Conservation (phyloP, 2,888 invertebrate species). For the Drosophila barbarae region DNA sequence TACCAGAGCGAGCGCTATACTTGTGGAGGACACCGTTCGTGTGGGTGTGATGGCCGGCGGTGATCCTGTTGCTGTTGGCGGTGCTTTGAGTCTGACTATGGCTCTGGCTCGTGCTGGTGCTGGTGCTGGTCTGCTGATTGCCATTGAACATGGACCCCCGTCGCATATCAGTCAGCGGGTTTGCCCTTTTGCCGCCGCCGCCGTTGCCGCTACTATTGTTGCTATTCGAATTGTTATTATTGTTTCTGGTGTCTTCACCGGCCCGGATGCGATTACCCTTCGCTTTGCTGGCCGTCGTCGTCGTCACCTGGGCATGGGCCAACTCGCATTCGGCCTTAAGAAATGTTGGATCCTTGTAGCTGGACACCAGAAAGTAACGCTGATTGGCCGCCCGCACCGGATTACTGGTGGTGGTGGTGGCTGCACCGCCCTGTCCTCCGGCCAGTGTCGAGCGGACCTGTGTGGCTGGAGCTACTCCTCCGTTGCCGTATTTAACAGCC, state of each 20-base stretch:
- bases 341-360: constrained; percentile 78
- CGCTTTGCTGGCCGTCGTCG: constrained; percentile 22
- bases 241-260: constrained; percentile 25
- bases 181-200: constrained; percentile 23
- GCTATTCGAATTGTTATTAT: background rate
- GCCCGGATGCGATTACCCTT: constrained; percentile 14
- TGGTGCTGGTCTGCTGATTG: constrained; percentile 54
- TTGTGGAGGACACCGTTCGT: constrained; percentile 34
- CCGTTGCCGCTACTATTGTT: constrained; percentile 10
- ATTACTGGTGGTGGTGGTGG: constrained; percentile 47
- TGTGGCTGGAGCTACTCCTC: constrained; percentile 37
- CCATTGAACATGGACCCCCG: constrained; percentile 65
- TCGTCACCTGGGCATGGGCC: constrained; percentile 77
- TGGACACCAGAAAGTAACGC: constrained; percentile 73
- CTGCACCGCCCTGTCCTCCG: background rate
- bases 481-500: constrained; percentile 22
- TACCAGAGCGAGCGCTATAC: constrained; percentile 15
- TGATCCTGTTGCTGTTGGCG: constrained; percentile 42
- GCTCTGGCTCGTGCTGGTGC: constrained; percentile 31
- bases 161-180: constrained; percentile 70
- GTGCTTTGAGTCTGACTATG: constrained; percentile 16
- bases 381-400: constrained; percentile 75
- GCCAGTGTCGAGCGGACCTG: constrained; percentile 17
- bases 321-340: constrained; percentile 78
- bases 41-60: constrained; percentile 45